Evolutionary conservation across 1,140 invertebrate genomes (phyloP), one percentile per base, ranked within the genome.

Genomic region (Nymphalis io): DNA sequence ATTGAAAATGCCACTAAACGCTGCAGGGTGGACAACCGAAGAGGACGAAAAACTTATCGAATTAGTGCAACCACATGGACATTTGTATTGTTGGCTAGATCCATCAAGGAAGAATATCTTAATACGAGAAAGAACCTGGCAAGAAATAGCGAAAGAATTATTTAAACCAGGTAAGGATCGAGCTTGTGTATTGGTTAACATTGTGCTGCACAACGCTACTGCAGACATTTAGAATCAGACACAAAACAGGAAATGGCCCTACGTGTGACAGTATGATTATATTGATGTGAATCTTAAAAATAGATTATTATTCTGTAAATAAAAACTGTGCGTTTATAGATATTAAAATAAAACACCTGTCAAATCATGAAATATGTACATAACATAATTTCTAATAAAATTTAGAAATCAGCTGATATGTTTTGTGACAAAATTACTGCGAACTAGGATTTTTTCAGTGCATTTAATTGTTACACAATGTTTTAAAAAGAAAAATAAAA

Each of bases 101-200:
- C 84, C 85, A 8, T 88, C 88, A n/a, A 82, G 87, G 44, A 89
- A 90, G 27, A 89, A 88, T 72, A 89, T 89, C 66, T 76, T 91
- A 68, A 81, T 83, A 39, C 79, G 85, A 20, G 85, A 88, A 79
- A 73, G 73, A 40, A 89, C 88, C 79, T 90, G 89, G 88, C 79
- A 87, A 69, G 79, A 84, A 79, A 91, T 91, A 81, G 84, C 84
- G 4, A 76, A 79, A 68, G 74, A 78, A 71, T 73, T 91, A 53
- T 71, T 71, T 38, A 91, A 87, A 59, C 89, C 89, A 86, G 87
- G 89, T 91, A 78, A 81, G 81, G 60, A 64, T 40, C 68, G 57
- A 5, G 18, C 18, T 55, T 73, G 70, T 60, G 60, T 65, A 74
- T 53, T 78, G 73, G 59, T 74, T 72, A 62, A 60, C 69, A 60